Evolutionary conservation across 2,113 vertebrate genomes (phyloP).

Genomic region (Redunca redunca): DNA sequence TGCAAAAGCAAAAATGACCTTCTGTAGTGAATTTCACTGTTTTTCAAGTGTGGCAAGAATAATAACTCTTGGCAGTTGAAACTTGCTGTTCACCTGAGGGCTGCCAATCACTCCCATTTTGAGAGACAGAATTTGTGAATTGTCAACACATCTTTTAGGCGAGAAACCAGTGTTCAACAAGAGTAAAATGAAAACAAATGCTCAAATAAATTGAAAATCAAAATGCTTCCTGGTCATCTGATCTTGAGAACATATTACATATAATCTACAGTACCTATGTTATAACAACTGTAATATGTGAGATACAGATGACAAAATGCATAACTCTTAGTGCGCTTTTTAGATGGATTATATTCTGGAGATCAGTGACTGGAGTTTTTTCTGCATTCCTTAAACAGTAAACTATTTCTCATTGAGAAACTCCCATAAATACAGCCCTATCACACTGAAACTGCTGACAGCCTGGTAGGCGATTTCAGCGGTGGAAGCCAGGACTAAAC

Average conservation of each 20-base stretch:
- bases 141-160: constrained; percentile 53
- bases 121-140: constrained; percentile 47
- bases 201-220: neutral
- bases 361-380: neutral
- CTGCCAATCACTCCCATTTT: constrained; percentile 68
- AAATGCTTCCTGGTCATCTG: neutral
- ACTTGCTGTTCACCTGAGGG: constrained; percentile 52
- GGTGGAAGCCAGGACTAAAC: neutral
- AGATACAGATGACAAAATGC: neutral
- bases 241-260: neutral
- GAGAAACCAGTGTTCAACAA: constrained; percentile 12
- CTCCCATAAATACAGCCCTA: neutral
- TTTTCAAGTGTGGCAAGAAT: constrained; percentile 27
- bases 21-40: constrained; percentile 2
- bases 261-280: neutral
- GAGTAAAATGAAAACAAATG: constrained; percentile 42
- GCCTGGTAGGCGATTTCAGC: neutral
- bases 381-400: neutral
- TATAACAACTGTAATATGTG: neutral
- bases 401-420: constrained; percentile 26
- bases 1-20: constrained; percentile 32
- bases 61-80: neutral
- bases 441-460: constrained; percentile 35
- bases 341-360: neutral
- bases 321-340: neutral